Conservation (phyloP, 2,113 vertebrate genomes). For the Amblyornis subalaris region DNA sequence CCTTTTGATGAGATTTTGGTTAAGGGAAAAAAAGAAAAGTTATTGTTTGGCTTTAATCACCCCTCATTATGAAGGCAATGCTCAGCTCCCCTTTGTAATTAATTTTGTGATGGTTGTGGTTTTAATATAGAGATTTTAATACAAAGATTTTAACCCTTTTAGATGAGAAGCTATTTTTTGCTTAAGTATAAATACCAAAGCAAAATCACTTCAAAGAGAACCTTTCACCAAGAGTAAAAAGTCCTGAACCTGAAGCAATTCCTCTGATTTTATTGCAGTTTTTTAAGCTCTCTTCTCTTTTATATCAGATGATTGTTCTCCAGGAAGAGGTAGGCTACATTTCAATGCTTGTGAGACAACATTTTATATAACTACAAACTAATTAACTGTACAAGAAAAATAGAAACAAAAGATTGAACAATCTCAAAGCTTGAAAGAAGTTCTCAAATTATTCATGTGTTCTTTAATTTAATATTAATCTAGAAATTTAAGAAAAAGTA, state of each 20-base stretch:
- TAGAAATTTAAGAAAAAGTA: neutral
- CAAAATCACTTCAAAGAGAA: neutral
- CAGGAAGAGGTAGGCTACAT: neutral
- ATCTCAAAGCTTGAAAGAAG: neutral
- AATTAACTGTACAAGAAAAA: neutral
- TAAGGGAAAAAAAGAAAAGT: neutral
- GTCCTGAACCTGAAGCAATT: neutral
- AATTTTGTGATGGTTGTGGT: neutral
- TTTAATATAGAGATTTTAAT: neutral
- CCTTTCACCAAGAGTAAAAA: neutral
- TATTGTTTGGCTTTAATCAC: neutral
- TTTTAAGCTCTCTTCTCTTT: neutral
- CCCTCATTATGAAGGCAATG: neutral
- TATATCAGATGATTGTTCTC: neutral
- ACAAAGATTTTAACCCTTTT: neutral
- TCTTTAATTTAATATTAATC: neutral
- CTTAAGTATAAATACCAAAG: neutral
- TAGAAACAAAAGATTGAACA: neutral
- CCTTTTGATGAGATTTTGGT: neutral
- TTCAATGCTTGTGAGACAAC: neutral
- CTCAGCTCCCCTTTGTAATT: neutral
- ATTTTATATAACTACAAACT: constrained; percentile 5
- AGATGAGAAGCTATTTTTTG: neutral
- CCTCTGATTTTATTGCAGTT: neutral
- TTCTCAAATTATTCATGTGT: neutral